Conservation (phyloP, 1,140 invertebrate species). For the Procambarus clarkii region DNA sequence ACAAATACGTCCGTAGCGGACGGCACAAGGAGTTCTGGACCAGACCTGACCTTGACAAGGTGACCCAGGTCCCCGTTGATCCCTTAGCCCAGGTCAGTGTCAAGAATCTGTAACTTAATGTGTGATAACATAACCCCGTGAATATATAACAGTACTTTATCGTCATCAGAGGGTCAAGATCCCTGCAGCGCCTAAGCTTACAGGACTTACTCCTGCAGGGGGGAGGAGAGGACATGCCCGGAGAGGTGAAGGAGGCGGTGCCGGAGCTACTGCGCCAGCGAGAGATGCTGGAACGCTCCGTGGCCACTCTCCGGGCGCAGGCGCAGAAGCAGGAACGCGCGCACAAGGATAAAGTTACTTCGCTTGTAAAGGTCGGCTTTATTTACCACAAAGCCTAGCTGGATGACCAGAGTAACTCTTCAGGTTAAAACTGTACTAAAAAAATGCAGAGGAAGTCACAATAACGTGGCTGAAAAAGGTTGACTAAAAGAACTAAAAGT, state of each 20-base stretch:
- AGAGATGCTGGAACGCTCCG: slow-evolving; percentile 67
- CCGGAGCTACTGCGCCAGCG: slow-evolving; percentile 61
- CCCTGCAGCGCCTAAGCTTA: background rate
- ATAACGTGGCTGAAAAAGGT: too few relatives aligned
- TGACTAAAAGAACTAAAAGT: too few relatives aligned
- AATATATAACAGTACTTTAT: too few relatives aligned
- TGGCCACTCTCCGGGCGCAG: slow-evolving; percentile 54
- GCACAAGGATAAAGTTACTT: slow-evolving; percentile 48
- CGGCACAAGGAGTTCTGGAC: slow-evolving; percentile 65
- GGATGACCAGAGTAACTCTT: too few relatives aligned
- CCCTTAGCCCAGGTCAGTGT: background rate
- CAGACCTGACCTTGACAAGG: slow-evolving; percentile 56
- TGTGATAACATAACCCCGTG: too few relatives aligned
- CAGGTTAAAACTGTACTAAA: too few relatives aligned
- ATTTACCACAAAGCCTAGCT: background rate
- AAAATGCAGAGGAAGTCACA: too few relatives aligned
- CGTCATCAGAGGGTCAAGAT: too few relatives aligned
- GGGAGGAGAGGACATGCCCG: background rate
- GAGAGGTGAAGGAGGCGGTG: slow-evolving; percentile 49
- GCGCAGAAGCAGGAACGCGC: slow-evolving; percentile 49
- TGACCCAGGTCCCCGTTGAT: background rate
- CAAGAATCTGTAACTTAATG: too few relatives aligned
- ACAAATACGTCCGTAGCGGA: slow-evolving; percentile 59
- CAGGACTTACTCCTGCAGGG: background rate
- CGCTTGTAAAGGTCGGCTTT: slow-evolving; percentile 54